Percentiles rank a stretch among this genome's conserved stretches.
phyloP scores from a whole-genome alignment of 2,888 invertebrate species.

The Matsumyia berberina region DNA sequence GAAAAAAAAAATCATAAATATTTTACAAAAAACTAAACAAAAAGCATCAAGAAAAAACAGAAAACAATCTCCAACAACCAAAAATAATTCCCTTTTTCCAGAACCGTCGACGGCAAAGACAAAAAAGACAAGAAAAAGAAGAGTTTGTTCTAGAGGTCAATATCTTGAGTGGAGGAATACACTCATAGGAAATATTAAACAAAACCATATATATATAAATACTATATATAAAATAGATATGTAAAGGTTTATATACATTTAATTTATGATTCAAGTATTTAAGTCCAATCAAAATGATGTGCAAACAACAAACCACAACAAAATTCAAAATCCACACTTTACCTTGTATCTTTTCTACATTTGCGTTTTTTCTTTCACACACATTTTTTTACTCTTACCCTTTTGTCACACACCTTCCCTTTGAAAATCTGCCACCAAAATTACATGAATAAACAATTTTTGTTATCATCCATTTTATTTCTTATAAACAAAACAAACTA shows the following conservation, averaged over 20 bases:
- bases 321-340: slow-evolving; percentile 24
- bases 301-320: slow-evolving; percentile 44
- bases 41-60: slow-evolving; percentile 46
- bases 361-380: slow-evolving; percentile 16
- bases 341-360: slow-evolving; percentile 14
- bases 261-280: slow-evolving; percentile 71
- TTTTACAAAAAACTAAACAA: slow-evolving; percentile 51
- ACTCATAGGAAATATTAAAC: slow-evolving; percentile 74
- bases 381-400: slow-evolving; percentile 1
- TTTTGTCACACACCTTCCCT: not conserved
- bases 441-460: slow-evolving; percentile 23
- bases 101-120: slow-evolving; percentile 93
- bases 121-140: slow-evolving; percentile 96
- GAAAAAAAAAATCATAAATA: slow-evolving; percentile 34
- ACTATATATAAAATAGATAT: slow-evolving; percentile 67
- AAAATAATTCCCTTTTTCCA: slow-evolving; percentile 84
- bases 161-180: slow-evolving; percentile 76
- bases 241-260: slow-evolving; percentile 74
- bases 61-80: slow-evolving; percentile 66
- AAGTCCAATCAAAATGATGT: slow-evolving; percentile 61
- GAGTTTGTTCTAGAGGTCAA: slow-evolving; percentile 90
- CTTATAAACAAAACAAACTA: slow-evolving; percentile 25
- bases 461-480: slow-evolving; percentile 5
- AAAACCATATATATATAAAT: slow-evolving; percentile 68
- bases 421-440: slow-evolving; percentile 51